Evolutionary conservation across 2,113 vertebrate species (phyloP).

Genomic region (Cairina moschata): DNA sequence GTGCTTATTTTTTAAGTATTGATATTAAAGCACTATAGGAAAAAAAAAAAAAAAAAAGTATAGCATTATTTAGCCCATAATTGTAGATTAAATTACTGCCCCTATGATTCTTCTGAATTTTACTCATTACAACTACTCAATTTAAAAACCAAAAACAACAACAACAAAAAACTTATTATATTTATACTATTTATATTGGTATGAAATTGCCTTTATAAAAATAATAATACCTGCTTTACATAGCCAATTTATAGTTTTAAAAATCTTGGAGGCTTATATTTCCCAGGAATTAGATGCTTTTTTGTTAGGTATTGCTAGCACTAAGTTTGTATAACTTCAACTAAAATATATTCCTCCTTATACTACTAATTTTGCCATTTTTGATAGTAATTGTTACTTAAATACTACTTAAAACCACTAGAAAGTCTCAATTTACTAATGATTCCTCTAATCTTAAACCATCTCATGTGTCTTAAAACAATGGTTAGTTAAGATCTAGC

Average conservation of each 20-base stretch:
- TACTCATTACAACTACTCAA: neutral
- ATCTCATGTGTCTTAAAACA: neutral
- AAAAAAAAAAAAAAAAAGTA: neutral
- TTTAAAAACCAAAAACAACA: neutral
- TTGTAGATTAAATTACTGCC: neutral
- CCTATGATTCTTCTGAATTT: neutral
- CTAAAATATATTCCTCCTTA: neutral
- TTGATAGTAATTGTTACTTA: neutral
- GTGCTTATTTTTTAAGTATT: neutral
- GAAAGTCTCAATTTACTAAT: neutral
- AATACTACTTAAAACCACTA: neutral
- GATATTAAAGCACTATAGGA: neutral
- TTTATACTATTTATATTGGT: neutral
- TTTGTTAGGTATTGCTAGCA: neutral
- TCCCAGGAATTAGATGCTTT: neutral
- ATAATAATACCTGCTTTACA: neutral
- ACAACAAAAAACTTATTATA: too few relatives aligned
- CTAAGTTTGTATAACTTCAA: neutral
- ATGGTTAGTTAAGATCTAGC: neutral
- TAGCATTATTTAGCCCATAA: neutral
- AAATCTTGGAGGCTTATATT: neutral
- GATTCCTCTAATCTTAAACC: neutral
- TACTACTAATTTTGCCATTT: neutral
- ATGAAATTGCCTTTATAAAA: neutral
- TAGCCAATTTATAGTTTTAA: neutral